phyloP scores from a whole-genome alignment of 2,113 vertebrate genomes.

The Cyprinodon tularosa region DNA sequence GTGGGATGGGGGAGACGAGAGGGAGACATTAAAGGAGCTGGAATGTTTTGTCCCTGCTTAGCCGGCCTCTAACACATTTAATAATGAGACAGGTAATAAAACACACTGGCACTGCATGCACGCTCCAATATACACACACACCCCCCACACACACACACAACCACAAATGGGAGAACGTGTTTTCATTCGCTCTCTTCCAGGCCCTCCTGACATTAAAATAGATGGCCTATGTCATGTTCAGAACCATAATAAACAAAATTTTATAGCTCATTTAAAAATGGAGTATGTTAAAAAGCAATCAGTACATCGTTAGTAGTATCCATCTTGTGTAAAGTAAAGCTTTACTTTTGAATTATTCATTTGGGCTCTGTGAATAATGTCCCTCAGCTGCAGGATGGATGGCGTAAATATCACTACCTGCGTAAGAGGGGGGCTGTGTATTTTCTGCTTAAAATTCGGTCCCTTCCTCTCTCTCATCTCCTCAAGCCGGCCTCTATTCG shows the following conservation, averaged over 20 bases:
- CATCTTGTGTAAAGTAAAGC: conserved; percentile 67
- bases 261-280: conserved; percentile 72
- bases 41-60: conserved; percentile 78
- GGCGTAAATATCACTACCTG: conserved; percentile 66
- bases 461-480: conserved; percentile 65
- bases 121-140: conserved; percentile 36
- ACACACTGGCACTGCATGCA: conserved; percentile 61
- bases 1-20: conserved; percentile 57
- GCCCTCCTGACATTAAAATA: conserved; percentile 62
- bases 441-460: conserved; percentile 47
- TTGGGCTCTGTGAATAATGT: conserved; percentile 63
- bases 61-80: conserved; percentile 74
- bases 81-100: conserved; percentile 83
- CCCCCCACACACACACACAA: conserved; percentile 32
- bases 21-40: conserved; percentile 79
- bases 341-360: conserved; percentile 68
- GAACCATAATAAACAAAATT: conserved; percentile 74
- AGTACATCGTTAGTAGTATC: conserved; percentile 72
- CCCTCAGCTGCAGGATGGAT: conserved; percentile 38
- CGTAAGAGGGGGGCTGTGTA: conserved; percentile 54
- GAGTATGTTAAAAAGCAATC: conserved; percentile 75
- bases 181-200: conserved; percentile 51
- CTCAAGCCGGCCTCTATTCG: conserved; percentile 25
- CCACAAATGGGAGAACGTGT: conserved; percentile 41
- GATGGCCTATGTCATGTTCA: conserved; percentile 66